phyloP scores from a whole-genome alignment of 2,113 vertebrate genomes.

The Clarias gariepinus region DNA sequence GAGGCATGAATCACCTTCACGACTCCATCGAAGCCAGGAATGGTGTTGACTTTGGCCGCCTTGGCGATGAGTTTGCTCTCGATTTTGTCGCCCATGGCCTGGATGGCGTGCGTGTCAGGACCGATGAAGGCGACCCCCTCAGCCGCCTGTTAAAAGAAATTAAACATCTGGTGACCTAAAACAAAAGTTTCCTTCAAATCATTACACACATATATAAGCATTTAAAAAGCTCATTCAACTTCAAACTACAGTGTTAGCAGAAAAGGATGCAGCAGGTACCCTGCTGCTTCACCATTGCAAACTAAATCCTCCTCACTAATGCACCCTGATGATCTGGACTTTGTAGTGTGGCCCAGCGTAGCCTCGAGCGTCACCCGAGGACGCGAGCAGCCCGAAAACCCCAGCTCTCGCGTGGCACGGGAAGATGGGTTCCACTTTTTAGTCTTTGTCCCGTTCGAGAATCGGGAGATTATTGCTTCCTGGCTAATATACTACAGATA shows the following conservation, averaged over 20 bases:
- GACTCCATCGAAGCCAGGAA: constrained; percentile 96
- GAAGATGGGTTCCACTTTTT: constrained; percentile 41
- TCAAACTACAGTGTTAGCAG: constrained; percentile 11
- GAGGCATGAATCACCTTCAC: constrained; percentile 79
- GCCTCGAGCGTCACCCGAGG: constrained; percentile 32
- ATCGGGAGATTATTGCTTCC: constrained; percentile 52
- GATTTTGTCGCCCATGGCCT: constrained; percentile 98
- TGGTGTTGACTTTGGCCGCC: constrained; percentile 93
- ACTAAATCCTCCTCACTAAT: constrained; percentile 31
- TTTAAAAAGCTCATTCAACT: constrained; percentile 5
- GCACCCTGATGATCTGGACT: constrained; percentile 20
- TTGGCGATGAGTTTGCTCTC: constrained; percentile 97
- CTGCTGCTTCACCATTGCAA: constrained; percentile 26
- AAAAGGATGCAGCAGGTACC: background rate
- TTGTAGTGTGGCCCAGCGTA: constrained; percentile 6
- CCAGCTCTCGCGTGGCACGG: background rate
- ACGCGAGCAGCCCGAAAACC: constrained; percentile 15
- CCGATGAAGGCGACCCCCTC: constrained; percentile 90
- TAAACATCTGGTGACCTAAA: constrained; percentile 10
- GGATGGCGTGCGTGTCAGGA: constrained; percentile 92
- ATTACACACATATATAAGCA: background rate
- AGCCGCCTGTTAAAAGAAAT: constrained; percentile 78
- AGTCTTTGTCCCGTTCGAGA: constrained; percentile 38
- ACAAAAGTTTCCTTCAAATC: constrained; percentile 14
- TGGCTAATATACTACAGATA: constrained; percentile 51